Percentiles rank a stretch among this genome's conserved stretches.
These are phyloP conservation scores for Nomada lathburiana DNA, from an alignment of 2,888 invertebrate genomes.

Conservation along the genomic window DNA sequence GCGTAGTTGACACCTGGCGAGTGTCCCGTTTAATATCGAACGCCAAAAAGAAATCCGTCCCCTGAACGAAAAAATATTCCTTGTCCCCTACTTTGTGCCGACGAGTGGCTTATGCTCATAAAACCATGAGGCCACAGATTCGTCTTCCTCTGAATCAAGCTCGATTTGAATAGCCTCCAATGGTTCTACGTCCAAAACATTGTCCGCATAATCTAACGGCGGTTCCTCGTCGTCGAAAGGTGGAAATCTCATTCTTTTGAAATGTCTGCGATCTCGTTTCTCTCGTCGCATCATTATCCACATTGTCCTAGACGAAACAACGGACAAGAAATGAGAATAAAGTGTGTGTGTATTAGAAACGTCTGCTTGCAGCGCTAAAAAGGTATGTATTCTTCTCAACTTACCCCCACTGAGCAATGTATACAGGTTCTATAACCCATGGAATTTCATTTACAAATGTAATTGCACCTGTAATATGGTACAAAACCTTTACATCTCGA, in stretches of 20 bases:
- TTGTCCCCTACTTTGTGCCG: slow-evolving; percentile 90
- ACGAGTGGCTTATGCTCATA: slow-evolving; percentile 99
- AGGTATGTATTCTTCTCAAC: slow-evolving; percentile 66
- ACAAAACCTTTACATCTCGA: slow-evolving; percentile 97
- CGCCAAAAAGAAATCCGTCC: too few relatives aligned
- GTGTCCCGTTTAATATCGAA: too few relatives aligned
- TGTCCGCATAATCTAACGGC: slow-evolving; percentile 99
- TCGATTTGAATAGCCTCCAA: slow-evolving; percentile 99
- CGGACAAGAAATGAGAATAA: not conserved
- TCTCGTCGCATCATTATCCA: slow-evolving; percentile 99
- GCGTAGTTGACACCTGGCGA: too few relatives aligned
- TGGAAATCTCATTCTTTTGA: slow-evolving; percentile 99
- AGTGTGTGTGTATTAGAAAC: not conserved
- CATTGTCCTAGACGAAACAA: slow-evolving; percentile 91
- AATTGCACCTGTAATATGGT: slow-evolving; percentile 99
- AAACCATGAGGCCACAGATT: slow-evolving; percentile 97
- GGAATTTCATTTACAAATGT: slow-evolving; percentile 99
- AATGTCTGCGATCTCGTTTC: slow-evolving; percentile 98
- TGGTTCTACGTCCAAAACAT: slow-evolving; percentile 99
- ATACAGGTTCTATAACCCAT: slow-evolving; percentile 99
- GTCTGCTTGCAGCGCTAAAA: not conserved
- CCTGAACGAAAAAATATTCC: not conserved
- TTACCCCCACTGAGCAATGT: slow-evolving; percentile 99
- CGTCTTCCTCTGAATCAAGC: slow-evolving; percentile 97
- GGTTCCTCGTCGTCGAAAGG: slow-evolving; percentile 99